Evolutionary conservation across 2,113 vertebrate species (phyloP).

Genomic region (Anguilla rostrata): DNA sequence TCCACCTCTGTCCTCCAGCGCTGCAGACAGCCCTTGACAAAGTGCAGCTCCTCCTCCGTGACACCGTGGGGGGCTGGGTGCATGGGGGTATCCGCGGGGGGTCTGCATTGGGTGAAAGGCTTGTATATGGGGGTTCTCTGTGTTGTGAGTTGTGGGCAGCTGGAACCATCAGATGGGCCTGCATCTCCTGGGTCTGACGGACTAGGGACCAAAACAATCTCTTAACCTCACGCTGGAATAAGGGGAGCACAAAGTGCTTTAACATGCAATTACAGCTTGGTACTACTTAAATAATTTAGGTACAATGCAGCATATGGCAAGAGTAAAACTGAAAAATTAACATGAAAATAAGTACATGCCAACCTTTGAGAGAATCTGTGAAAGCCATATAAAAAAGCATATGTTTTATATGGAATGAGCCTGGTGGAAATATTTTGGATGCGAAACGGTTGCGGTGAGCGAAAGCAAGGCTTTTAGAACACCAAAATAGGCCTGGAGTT

Average conservation of each 20-base stretch:
- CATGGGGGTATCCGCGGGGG: conserved; percentile 53
- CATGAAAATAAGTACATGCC: background rate
- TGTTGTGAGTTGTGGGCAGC: conserved; percentile 31
- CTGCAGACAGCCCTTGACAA: conserved; percentile 82
- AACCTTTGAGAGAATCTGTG: background rate
- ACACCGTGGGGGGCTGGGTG: conserved; percentile 73
- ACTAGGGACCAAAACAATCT: conserved; percentile 38
- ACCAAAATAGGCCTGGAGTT: background rate
- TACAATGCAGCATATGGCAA: too few species aligned
- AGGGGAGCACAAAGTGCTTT: too few species aligned
- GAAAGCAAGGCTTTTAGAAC: too few species aligned
- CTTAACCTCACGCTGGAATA: background rate
- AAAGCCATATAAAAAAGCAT: background rate
- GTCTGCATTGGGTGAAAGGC: conserved; percentile 60
- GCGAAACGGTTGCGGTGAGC: too few species aligned
- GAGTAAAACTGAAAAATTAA: too few species aligned
- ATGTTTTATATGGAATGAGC: too few species aligned
- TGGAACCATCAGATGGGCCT: conserved; percentile 45
- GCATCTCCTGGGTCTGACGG: conserved; percentile 46
- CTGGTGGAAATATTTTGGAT: too few species aligned
- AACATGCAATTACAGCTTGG: too few species aligned
- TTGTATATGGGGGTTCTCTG: conserved; percentile 57
- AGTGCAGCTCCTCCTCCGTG: conserved; percentile 79
- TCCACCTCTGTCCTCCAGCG: conserved; percentile 89
- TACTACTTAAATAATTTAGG: too few species aligned